Conservation (phyloP, 2,113 vertebrate genomes). For the Plotosus lineatus region DNA sequence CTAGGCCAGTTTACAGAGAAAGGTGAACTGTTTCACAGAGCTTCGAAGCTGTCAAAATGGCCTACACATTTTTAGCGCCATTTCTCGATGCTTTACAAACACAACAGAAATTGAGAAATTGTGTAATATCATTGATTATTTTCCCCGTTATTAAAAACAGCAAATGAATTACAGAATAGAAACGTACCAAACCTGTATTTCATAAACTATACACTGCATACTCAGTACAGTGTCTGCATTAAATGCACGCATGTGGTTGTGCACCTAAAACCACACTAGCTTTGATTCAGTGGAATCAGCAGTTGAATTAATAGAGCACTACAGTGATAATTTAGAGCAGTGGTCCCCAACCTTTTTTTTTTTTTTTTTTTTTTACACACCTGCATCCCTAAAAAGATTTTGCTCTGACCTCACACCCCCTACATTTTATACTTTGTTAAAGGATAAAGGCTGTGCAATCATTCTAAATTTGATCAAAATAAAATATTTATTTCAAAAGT, state of each 20-base stretch:
- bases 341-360: no score
- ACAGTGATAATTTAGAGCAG: neutral
- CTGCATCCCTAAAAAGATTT: no score
- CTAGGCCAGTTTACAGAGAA: conserved; percentile 51
- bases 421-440: no score
- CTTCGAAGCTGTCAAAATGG: conserved; percentile 43
- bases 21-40: conserved; percentile 42
- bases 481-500: no score
- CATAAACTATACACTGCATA: neutral
- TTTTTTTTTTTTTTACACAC: no score
- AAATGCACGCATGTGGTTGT: neutral
- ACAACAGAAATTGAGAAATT: conserved; percentile 26
- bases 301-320: neutral
- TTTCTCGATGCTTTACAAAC: conserved; percentile 4
- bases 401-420: no score
- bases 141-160: neutral
- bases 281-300: neutral
- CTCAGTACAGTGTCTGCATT: neutral
- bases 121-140: conserved; percentile 9
- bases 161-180: neutral
- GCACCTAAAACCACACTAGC: neutral
- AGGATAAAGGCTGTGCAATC: no score
- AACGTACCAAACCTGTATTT: neutral
- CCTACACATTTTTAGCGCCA: conserved; percentile 34
- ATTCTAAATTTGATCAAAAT: no score